Evolutionary conservation across 2,113 vertebrate genomes (phyloP), one percentile per base, ranked within the genome.

Genomic region (Neogale vison): DNA sequence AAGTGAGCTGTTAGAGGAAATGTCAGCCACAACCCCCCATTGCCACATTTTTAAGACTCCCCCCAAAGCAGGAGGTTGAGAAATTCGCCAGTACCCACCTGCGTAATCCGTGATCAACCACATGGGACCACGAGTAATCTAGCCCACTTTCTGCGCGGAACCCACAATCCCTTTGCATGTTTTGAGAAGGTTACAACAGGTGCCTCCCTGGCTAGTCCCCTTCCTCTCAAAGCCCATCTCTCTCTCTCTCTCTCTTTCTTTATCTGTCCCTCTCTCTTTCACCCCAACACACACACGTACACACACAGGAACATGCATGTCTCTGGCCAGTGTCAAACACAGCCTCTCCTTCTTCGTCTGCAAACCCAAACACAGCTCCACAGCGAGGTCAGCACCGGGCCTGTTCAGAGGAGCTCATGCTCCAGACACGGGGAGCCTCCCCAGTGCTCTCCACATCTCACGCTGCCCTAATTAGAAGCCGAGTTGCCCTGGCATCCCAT

Each of bases 391-490:
- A 45, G 39, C 45, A 31, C 4, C 0, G 3, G 39, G 52, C 20
- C 77, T 29, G 34, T 9, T 26, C 2, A 17, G 39, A 85, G 71
- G 61, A 11, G 24, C n/a, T 83, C n/a, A 0, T 1, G 29, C 93
- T 89, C 50, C 45, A 86, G 63, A 72, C 18, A 59, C 23, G 36
- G 17, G 23, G 17, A 8, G 18, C 31, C 87, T 80, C 77, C 10
- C 1, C 21, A 7, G n/a, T 26, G 39, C 26, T 36, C 47, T 6
- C n/a, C 29, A 20, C 18, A 29, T 2, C 26, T 45, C 34, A 57
- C 72, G 59, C 76, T 69, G 61, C 21, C 86, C 93, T 88, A 65
- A 88, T 61, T 8, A 93, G 63, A 24, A 77, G n/a, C 20, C 15
- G 15, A 1, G 15, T 57, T 82, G 50, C 76, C 52, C 71, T 11